These are phyloP conservation scores for Corythucha ciliata DNA, from an alignment of 2,888 invertebrate species.

Conservation along the genomic window DNA sequence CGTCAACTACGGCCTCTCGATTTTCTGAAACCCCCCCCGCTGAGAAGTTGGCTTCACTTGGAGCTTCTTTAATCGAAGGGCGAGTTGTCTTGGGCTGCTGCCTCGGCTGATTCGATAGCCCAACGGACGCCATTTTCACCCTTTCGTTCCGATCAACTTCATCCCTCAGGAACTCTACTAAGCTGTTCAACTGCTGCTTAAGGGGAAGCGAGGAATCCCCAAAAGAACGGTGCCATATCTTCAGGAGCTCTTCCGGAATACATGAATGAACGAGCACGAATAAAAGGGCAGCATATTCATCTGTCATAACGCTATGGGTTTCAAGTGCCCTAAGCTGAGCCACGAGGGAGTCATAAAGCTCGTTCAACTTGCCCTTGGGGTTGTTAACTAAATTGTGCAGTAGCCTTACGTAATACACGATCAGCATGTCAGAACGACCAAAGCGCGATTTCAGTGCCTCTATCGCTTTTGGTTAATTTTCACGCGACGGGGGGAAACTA, in stretches of 20 bases:
- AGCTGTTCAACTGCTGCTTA: too few species aligned
- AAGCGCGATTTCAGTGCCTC: conserved; percentile 29
- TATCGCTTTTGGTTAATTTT: conserved; percentile 35
- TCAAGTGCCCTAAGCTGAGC: conserved; percentile 36
- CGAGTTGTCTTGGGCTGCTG: too few species aligned
- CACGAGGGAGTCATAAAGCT: conserved; percentile 36
- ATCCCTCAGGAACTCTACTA: too few species aligned
- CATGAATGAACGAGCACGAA: conserved; percentile 38
- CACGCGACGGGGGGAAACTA: conserved; percentile 32
- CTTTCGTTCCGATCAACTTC: too few species aligned
- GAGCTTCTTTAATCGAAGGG: too few species aligned
- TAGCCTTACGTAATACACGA: conserved; percentile 35
- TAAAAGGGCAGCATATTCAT: conserved; percentile 35
- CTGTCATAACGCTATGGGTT: conserved; percentile 34
- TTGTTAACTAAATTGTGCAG: conserved; percentile 25
- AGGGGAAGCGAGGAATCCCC: too few species aligned
- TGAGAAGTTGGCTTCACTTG: too few species aligned
- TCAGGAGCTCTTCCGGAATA: conserved; percentile 35
- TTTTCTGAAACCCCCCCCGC: too few species aligned
- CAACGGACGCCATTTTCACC: too few species aligned
- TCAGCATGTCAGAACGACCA: conserved; percentile 34
- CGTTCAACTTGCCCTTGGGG: conserved; percentile 33
- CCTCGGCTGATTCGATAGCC: too few species aligned
- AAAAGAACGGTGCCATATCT: conserved; percentile 35
- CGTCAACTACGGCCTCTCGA: too few species aligned